Conservation (phyloP, 1,140 invertebrate species). For the Brachionus paranguensis region DNA sequence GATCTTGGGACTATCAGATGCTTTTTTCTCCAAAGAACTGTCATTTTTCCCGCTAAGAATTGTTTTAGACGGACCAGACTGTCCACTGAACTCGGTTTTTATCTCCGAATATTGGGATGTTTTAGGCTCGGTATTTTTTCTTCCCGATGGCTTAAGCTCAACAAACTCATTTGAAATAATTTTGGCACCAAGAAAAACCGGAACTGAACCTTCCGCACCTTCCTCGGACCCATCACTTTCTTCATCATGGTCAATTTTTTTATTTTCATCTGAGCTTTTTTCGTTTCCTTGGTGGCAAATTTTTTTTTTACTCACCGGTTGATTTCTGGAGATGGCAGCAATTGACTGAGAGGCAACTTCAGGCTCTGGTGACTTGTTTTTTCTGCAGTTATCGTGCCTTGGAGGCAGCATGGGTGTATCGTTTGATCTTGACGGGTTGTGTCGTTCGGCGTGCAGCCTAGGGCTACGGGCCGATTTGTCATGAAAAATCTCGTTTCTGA, state of each 20-base stretch:
- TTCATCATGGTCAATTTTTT: neutral
- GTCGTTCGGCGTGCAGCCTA: neutral
- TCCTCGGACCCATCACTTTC: neutral
- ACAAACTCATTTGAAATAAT: slow-evolving; percentile 39
- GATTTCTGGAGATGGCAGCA: neutral
- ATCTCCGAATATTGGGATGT: no score
- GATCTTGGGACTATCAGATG: neutral
- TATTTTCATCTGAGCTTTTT: neutral
- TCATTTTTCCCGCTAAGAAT: neutral
- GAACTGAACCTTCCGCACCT: neutral
- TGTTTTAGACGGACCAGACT: neutral
- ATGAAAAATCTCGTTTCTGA: neutral
- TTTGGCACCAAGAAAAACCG: slow-evolving; percentile 34
- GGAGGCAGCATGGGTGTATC: neutral
- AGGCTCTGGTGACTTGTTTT: neutral
- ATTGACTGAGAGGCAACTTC: neutral
- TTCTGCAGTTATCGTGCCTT: neutral
- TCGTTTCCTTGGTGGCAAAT: neutral
- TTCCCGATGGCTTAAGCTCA: neutral
- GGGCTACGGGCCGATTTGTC: neutral
- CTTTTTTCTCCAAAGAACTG: neutral
- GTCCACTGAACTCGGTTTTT: neutral
- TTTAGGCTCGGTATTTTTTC: neutral
- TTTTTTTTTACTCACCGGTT: neutral
- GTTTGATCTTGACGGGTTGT: neutral